phyloP scores from a whole-genome alignment of 2,888 invertebrate genomes.

The Netelia inedita region DNA sequence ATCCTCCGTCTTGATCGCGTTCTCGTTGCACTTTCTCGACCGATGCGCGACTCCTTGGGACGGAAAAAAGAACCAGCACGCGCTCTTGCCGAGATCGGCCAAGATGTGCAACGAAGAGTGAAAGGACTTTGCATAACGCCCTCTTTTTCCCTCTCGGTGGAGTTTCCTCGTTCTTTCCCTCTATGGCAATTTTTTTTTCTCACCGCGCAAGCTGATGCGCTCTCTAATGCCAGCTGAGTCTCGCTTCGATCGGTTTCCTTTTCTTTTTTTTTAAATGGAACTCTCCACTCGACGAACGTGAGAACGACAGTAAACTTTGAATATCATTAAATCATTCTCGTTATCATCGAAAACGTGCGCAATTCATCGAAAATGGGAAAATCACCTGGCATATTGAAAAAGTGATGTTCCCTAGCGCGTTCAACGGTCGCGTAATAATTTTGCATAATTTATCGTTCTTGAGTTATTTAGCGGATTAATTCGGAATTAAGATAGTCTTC shows the following conservation, averaged over 20 bases:
- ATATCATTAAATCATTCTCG: constrained; percentile 5
- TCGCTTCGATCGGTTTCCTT: constrained; percentile 7
- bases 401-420: not conserved
- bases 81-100: constrained; percentile 35
- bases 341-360: not conserved
- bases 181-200: constrained; percentile 45
- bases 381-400: not conserved
- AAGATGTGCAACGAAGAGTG: constrained; percentile 66
- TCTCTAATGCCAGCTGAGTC: constrained; percentile 32
- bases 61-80: constrained; percentile 27
- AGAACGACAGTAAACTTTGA: constrained; percentile 1
- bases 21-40: constrained; percentile 70
- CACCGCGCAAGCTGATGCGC: constrained; percentile 29
- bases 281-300: constrained; percentile 24
- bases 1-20: constrained; percentile 57
- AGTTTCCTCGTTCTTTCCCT: constrained; percentile 49
- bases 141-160: constrained; percentile 49
- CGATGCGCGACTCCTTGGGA: constrained; percentile 59
- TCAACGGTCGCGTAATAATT: not conserved
- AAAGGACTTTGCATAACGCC: constrained; percentile 70
- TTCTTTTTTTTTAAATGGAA: not conserved
- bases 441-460: not conserved
- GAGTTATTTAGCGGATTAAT: not conserved
- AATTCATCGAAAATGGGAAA: not conserved
- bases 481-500: constrained; percentile 18